Conservation (phyloP, 2,113 vertebrate genomes). For the Heterocephalus glaber region DNA sequence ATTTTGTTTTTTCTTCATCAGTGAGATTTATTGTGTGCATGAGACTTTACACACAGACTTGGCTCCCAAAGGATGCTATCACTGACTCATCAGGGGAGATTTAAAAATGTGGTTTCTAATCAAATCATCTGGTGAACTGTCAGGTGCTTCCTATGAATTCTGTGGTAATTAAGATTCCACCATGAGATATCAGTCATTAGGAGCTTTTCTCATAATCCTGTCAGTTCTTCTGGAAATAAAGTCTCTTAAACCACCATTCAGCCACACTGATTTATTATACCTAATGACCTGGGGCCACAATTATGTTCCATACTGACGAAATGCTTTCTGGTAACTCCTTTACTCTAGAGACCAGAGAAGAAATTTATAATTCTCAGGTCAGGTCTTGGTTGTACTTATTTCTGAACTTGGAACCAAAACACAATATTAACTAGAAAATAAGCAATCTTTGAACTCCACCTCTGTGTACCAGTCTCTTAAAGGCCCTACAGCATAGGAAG, state of each 20-base stretch:
- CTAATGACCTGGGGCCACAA: conserved; percentile 68
- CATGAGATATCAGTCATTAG: conserved; percentile 67
- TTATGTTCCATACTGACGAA: conserved; percentile 82
- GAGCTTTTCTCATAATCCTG: conserved; percentile 72
- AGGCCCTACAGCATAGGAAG: neutral
- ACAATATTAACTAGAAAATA: neutral
- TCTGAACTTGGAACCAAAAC: conserved; percentile 56
- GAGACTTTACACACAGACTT: conserved; percentile 12
- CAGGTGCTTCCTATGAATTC: conserved; percentile 71
- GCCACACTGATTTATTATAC: conserved; percentile 79
- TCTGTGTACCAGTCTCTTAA: neutral
- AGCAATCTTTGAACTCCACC: neutral
- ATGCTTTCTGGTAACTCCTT: conserved; percentile 78
- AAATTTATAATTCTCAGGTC: conserved; percentile 59
- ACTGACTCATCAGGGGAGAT: conserved; percentile 65
- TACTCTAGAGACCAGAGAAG: conserved; percentile 76
- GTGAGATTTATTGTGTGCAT: conserved; percentile 50
- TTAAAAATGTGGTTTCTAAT: conserved; percentile 68
- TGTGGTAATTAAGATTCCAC: conserved; percentile 69
- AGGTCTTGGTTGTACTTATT: conserved; percentile 55
- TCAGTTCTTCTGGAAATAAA: conserved; percentile 44
- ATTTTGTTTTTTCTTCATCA: conserved; percentile 47
- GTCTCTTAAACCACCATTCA: conserved; percentile 56
- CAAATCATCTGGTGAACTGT: conserved; percentile 61
- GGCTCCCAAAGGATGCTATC: conserved; percentile 39